phyloP scores from a whole-genome alignment of 2,113 vertebrate species.

The Camelus bactrianus region DNA sequence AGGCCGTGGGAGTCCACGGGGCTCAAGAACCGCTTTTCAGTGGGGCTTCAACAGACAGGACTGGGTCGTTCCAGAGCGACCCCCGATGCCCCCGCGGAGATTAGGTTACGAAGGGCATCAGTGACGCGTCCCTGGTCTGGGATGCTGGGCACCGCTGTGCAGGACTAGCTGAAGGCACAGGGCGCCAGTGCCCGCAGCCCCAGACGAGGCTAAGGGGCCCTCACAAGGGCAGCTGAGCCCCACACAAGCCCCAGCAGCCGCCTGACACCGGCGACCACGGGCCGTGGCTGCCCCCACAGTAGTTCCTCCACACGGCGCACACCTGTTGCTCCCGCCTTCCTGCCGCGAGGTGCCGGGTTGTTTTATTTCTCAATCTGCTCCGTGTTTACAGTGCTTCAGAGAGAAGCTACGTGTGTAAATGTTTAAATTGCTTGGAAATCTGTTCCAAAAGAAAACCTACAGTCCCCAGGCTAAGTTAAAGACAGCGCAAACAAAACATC shows the following conservation, averaged over 20 bases:
- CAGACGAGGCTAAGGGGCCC: too few relatives aligned
- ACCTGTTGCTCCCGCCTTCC: not conserved
- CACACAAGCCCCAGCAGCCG: not conserved
- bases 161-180: not conserved
- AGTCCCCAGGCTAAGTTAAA: not conserved
- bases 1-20: not conserved
- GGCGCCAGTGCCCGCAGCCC: not conserved
- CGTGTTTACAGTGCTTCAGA: not conserved
- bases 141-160: too few relatives aligned
- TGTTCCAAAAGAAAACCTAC: slow-evolving; percentile 49
- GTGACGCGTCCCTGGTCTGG: too few relatives aligned
- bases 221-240: not conserved
- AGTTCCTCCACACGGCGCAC: not conserved
- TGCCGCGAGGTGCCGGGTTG: not conserved
- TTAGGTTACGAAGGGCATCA: not conserved
- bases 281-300: too few relatives aligned
- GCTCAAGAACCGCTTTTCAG: not conserved
- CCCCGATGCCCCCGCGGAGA: not conserved
- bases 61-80: not conserved
- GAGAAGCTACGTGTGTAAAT: not conserved
- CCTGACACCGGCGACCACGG: not conserved
- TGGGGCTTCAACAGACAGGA: not conserved
- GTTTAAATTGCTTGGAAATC: slow-evolving; percentile 21
- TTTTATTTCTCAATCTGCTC: slow-evolving; percentile 30
- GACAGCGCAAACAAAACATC: not conserved